Base-by-base conservation (phyloP, 2,888 invertebrate species). In the Vesta saturnalis region DNA sequence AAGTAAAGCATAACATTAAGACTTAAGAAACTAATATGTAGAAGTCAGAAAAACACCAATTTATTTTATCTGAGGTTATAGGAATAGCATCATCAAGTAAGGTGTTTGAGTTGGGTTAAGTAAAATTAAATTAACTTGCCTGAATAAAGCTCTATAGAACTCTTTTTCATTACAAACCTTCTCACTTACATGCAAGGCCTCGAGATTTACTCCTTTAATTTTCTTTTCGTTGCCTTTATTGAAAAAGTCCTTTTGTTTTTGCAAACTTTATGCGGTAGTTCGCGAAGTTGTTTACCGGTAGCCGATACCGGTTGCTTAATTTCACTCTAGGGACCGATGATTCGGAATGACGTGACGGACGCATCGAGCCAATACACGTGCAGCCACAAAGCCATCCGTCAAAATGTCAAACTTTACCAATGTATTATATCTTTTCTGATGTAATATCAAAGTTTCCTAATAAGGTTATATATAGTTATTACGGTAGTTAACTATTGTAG, bases 331-430 rank as follows among this genome's bases (percentile, higher is more conserved):
- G 73, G 77, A 76, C 66, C 75, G 71, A 76, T 75, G 74, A 74
- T 70, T 67, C 69, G 68, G 58, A 66, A 60, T 66, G 63, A 57
- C 70, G 71, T 70, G 71, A 73, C 71, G 69, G 66, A 71, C 70
- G 62, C 63, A 58, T 43, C 59, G 39, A 55, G 46, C 65, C 69
- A 58, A 56, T 76, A 76, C 78, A 79, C 76, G 77, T 77, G 77
- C 72, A 72, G 67, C 72, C 72, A 62, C 72, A 70, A 75, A 73
- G 75, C 77, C 79, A 80, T 80, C 79, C 79, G 80, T 81, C 80
- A 81, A 78, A 76, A 76, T 79, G 79, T 79, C 80, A 80, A 81
- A 81, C 80, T 81, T 81, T 80, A 74, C 80, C 81, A 79, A 81
- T 80, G 80, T 79, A 78, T 81, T 79, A 80, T 77, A 74, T 55